Evolutionary conservation across 2,888 invertebrate genomes (phyloP).

Genomic region (Punctoribates punctum): DNA sequence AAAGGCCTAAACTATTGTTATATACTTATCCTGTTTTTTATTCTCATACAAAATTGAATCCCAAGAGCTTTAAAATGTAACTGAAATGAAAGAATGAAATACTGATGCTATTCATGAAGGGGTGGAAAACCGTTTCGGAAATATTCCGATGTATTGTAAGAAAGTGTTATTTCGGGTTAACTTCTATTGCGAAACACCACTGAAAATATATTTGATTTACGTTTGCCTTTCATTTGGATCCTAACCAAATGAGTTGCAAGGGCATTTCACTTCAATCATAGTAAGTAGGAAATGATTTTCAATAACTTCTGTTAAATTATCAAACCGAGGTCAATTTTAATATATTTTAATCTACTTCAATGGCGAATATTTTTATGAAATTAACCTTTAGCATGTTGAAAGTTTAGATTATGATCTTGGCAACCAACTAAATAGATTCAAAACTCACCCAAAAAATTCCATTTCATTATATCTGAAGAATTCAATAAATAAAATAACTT

Average conservation of each 20-base stretch:
- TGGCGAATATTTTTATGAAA: no score
- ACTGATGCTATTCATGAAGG: constrained; percentile 25
- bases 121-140: constrained; percentile 8
- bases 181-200: background rate
- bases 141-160: constrained; percentile 23
- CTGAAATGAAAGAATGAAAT: constrained; percentile 12
- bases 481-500: constrained; percentile 26
- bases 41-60: background rate
- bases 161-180: constrained; percentile 35
- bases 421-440: background rate
- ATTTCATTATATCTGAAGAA: constrained; percentile 22
- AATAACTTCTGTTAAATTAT: no score
- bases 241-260: no score
- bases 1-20: constrained; percentile 27
- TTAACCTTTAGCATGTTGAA: no score
- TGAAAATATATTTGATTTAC: background rate
- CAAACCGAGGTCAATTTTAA: no score
- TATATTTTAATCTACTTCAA: no score
- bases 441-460: background rate
- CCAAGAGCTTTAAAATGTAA: constrained; percentile 33
- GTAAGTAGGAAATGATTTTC: no score
- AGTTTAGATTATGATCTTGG: no score
- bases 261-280: no score
- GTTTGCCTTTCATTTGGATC: background rate
- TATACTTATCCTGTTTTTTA: constrained; percentile 5